These are phyloP conservation scores for Drosophila fulvimacula DNA, from an alignment of 2,888 invertebrate genomes.

Conservation along the genomic window DNA sequence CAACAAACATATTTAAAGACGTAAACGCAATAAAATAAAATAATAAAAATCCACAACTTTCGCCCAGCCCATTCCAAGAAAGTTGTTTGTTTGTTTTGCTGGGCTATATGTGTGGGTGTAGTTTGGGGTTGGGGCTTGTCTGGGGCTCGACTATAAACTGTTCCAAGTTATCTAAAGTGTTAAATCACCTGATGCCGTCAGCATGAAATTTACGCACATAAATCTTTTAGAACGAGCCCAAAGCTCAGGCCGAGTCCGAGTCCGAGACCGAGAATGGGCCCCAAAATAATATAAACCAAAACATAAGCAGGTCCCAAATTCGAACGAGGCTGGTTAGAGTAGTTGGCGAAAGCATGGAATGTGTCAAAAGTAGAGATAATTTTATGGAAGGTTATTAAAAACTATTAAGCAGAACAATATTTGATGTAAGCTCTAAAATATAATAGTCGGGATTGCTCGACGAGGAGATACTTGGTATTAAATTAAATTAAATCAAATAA, in stretches of 20 bases:
- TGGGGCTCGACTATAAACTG: slow-evolving; percentile 72
- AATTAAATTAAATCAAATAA: too few relatives aligned
- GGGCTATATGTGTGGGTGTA: neutral
- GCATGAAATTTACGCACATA: slow-evolving; percentile 83
- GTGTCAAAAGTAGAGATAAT: too few relatives aligned
- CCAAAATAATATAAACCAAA: slow-evolving; percentile 76
- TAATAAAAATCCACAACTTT: slow-evolving; percentile 80
- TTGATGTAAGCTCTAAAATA: neutral
- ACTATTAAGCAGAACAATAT: neutral
- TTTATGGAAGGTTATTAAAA: too few relatives aligned
- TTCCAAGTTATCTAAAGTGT: slow-evolving; percentile 83
- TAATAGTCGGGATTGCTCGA: too few relatives aligned
- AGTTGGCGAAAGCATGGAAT: neutral
- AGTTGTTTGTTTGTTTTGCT: slow-evolving; percentile 29
- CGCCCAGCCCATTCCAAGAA: slow-evolving; percentile 26
- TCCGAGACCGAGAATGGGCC: slow-evolving; percentile 39
- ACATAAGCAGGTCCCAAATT: slow-evolving; percentile 65
- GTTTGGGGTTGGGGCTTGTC: slow-evolving; percentile 10
- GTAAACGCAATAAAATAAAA: slow-evolving; percentile 75
- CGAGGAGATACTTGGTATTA: too few relatives aligned
- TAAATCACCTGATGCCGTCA: slow-evolving; percentile 84
- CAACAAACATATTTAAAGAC: slow-evolving; percentile 72
- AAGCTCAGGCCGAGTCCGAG: slow-evolving; percentile 31
- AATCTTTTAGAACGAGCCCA: slow-evolving; percentile 72
- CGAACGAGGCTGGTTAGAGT: slow-evolving; percentile 36